phyloP scores from a whole-genome alignment of 2,888 invertebrate species.

The Zygogramma bicolorata region DNA sequence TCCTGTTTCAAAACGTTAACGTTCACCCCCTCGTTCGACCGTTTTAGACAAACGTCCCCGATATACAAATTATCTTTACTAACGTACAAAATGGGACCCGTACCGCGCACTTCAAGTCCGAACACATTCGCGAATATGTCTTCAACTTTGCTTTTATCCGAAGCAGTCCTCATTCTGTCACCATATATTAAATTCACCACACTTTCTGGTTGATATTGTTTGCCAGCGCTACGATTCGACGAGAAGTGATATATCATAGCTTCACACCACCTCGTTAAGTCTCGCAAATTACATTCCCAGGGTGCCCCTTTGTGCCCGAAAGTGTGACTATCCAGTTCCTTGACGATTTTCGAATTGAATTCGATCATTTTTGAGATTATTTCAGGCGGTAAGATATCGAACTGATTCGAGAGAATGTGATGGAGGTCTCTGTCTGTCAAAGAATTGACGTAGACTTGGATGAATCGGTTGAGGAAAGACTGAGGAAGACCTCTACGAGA shows the following conservation, averaged over 20 bases:
- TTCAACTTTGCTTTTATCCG: conserved; percentile 81
- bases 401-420: conserved; percentile 77
- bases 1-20: conserved; percentile 57
- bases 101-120: conserved; percentile 69
- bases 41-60: conserved; percentile 73
- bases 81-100: conserved; percentile 72
- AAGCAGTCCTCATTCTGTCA: conserved; percentile 84
- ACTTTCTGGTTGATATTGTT: conserved; percentile 67
- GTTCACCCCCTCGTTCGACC: conserved; percentile 53
- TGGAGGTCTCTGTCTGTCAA: conserved; percentile 75
- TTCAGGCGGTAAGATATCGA: conserved; percentile 72
- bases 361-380: conserved; percentile 79
- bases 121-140: conserved; percentile 68
- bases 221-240: conserved; percentile 32
- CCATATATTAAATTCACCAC: conserved; percentile 84
- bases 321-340: conserved; percentile 72
- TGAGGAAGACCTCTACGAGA: conserved; percentile 95
- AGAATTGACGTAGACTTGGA: conserved; percentile 83
- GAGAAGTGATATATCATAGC: conserved; percentile 70
- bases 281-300: conserved; percentile 97
- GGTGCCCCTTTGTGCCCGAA: conserved; percentile 90
- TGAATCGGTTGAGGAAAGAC: conserved; percentile 97
- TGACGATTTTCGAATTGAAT: conserved; percentile 80
- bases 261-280: conserved; percentile 94
- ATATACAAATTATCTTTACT: conserved; percentile 72